phyloP scores from a whole-genome alignment of 92 coral and sea anemone genomes.

The Umimayanthus chanpuru region DNA sequence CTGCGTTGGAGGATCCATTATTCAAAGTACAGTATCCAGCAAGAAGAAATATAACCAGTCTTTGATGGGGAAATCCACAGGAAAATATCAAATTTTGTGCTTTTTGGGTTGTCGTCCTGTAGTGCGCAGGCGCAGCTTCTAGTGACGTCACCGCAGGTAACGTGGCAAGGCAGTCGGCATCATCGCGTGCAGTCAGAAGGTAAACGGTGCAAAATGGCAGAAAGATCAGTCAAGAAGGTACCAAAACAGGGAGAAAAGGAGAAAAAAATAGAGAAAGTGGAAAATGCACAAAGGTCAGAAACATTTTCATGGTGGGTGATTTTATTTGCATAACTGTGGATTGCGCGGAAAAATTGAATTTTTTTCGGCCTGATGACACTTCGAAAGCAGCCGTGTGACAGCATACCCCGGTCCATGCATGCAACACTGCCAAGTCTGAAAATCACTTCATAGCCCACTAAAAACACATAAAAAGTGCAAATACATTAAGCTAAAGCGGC shows the following conservation, averaged over 20 bases:
- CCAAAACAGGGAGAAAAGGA: slow-evolving; percentile 28
- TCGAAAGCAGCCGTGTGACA: neutral
- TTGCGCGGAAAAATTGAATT: slow-evolving; percentile 1
- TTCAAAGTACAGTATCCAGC: neutral
- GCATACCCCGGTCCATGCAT: neutral
- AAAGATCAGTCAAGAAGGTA: neutral
- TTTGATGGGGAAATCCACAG: slow-evolving; percentile 9
- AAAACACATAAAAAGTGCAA: too few species aligned
- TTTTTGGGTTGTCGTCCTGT: neutral
- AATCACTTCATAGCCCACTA: too few species aligned
- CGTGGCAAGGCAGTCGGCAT: slow-evolving; percentile 21
- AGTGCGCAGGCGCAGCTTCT: slow-evolving; percentile 6
- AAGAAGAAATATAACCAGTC: neutral
- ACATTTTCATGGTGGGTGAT: slow-evolving; percentile 47
- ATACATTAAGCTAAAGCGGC: too few species aligned
- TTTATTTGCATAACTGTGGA: neutral
- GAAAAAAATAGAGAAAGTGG: slow-evolving; percentile 24
- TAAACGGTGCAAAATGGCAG: neutral
- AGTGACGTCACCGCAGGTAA: slow-evolving; percentile 35
- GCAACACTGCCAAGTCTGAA: too few species aligned
- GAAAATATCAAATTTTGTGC: slow-evolving; percentile 1
- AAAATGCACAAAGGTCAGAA: slow-evolving; percentile 43
- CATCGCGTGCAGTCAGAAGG: neutral
- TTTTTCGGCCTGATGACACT: neutral
- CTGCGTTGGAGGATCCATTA: slow-evolving; percentile 60